phyloP scores from a whole-genome alignment of 2,888 invertebrate genomes.

The Mesorhabditis sp. region DNA sequence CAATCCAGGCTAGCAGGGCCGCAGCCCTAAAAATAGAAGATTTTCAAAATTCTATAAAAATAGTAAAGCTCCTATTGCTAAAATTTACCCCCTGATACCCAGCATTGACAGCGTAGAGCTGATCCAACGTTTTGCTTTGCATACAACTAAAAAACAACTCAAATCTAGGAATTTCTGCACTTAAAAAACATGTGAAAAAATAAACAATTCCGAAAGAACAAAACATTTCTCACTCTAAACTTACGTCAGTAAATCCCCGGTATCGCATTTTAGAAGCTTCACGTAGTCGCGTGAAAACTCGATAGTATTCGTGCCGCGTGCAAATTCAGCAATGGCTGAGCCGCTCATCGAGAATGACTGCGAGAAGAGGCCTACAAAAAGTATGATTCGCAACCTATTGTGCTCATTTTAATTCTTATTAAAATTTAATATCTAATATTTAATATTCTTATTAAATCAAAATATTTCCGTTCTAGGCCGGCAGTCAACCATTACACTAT shows the following conservation, averaged over 20 bases:
- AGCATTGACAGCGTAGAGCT: not conserved
- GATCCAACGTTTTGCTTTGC: not conserved
- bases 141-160: not conserved
- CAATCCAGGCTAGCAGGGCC: not conserved
- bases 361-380: not conserved
- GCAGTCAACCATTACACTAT: too few species aligned
- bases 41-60: not conserved
- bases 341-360: constrained; percentile 1
- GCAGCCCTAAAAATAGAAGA: not conserved
- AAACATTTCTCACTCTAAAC: too few species aligned
- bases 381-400: not conserved
- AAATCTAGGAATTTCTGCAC: not conserved
- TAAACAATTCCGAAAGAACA: too few species aligned
- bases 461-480: too few species aligned
- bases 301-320: not conserved
- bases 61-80: too few species aligned
- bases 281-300: not conserved
- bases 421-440: too few species aligned
- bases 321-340: not conserved
- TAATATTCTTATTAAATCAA: too few species aligned
- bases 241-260: not conserved
- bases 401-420: too few species aligned
- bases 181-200: too few species aligned
- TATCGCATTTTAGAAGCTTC: not conserved
- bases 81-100: not conserved